phyloP scores from a whole-genome alignment of 2,113 vertebrate species.

The Halcyon senegalensis region DNA sequence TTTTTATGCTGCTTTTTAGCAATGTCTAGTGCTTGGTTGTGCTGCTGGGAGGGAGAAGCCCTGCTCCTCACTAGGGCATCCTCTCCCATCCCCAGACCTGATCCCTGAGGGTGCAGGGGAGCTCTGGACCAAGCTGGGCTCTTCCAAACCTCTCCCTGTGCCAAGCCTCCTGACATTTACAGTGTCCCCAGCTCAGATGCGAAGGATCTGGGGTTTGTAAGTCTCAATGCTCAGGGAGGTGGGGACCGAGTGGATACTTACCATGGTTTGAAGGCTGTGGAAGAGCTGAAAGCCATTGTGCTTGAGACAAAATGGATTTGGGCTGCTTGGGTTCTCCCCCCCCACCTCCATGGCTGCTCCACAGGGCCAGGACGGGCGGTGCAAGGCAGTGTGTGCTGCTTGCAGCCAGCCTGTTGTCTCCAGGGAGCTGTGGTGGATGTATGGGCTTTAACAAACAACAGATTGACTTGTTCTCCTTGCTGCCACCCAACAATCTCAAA shows the following conservation, averaged over 20 bases:
- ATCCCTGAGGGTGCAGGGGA: rapidly evolving
- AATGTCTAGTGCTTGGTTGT: background rate
- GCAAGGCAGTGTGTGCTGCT: rapidly evolving
- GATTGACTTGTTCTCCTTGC: background rate
- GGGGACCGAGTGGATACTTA: background rate
- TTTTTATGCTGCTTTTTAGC: background rate
- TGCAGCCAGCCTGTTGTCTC: background rate
- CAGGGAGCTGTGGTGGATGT: background rate
- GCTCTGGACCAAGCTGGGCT: background rate
- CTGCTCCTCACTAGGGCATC: background rate
- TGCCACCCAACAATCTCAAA: background rate
- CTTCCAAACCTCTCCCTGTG: background rate
- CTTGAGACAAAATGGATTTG: background rate
- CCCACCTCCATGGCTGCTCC: rapidly evolving
- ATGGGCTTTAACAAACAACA: background rate
- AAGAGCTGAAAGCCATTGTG: rapidly evolving
- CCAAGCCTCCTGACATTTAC: background rate
- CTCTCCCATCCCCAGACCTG: background rate
- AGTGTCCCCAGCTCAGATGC: background rate
- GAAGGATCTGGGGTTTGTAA: background rate
- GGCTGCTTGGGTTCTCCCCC: background rate
- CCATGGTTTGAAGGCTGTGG: background rate
- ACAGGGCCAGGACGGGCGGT: rapidly evolving
- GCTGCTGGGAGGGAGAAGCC: background rate
- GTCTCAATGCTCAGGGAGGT: background rate